phyloP scores from a whole-genome alignment of 2,888 invertebrate genomes.

The Branchipolynoe longqiensis region DNA sequence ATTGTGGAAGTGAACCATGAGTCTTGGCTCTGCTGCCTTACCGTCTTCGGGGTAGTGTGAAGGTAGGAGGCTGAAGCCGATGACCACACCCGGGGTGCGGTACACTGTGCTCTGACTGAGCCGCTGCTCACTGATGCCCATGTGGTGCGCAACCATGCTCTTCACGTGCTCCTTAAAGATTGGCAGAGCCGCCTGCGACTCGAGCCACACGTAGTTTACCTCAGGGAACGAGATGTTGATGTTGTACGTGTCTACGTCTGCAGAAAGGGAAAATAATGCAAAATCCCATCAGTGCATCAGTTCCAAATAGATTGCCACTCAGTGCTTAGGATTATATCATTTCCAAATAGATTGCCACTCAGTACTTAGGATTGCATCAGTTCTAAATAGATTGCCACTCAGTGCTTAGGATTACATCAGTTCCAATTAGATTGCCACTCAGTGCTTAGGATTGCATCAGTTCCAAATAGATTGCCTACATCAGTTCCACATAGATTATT shows the following conservation, averaged over 20 bases:
- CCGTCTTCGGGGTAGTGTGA: conserved; percentile 26
- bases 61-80: conserved; percentile 41
- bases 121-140: conserved; percentile 13
- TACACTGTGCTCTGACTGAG: not conserved
- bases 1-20: not conserved
- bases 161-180: conserved; percentile 11
- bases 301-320: not conserved
- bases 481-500: too few species aligned
- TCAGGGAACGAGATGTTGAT: conserved; percentile 42
- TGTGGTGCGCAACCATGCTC: not conserved
- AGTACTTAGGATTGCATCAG: not conserved
- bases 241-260: conserved; percentile 22
- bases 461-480: too few species aligned
- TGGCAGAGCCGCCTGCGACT: not conserved
- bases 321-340: not conserved
- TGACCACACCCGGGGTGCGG: not conserved
- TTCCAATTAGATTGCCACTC: not conserved
- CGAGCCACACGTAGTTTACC: conserved; percentile 31
- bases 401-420: not conserved
- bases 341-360: not conserved
- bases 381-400: not conserved
- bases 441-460: too few species aligned
- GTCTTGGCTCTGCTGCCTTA: not conserved
- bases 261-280: not conserved
- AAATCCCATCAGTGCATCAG: not conserved